Evolutionary conservation across 2,113 vertebrate species (phyloP).

Genomic region (Pycnonotus jocosus): DNA sequence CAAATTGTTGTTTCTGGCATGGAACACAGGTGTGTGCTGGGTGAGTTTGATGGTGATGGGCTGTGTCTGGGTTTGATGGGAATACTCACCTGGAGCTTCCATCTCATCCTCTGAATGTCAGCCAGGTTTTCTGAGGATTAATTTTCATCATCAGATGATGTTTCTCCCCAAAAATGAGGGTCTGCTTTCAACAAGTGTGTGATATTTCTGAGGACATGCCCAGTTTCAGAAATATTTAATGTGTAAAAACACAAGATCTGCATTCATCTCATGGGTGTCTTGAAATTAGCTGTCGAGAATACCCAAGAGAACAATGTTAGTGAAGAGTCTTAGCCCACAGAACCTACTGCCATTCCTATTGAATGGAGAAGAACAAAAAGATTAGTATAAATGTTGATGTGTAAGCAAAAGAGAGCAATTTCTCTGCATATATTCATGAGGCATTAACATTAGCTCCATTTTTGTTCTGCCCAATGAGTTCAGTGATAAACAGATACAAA

Average conservation of each 20-base stretch:
- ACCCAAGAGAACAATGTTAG: neutral
- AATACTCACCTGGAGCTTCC: neutral
- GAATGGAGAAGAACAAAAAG: neutral
- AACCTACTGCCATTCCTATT: neutral
- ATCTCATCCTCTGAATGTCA: neutral
- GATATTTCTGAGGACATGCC: neutral
- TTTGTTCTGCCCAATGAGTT: slow-evolving; percentile 2
- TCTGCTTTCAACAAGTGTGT: neutral
- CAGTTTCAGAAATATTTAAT: neutral
- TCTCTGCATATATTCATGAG: neutral
- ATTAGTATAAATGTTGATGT: neutral
- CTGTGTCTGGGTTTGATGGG: neutral
- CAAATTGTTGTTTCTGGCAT: neutral
- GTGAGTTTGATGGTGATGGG: neutral
- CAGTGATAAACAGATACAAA: slow-evolving; percentile 25
- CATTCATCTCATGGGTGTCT: neutral
- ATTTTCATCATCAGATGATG: neutral
- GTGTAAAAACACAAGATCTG: neutral
- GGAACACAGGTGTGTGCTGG: rapidly evolving
- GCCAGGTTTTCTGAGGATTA: neutral
- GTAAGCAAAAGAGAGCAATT: neutral
- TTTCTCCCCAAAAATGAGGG: neutral
- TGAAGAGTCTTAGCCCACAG: neutral
- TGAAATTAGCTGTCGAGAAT: neutral
- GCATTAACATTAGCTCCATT: neutral